Percentiles rank a stretch among this genome's conserved stretches.
Conservation (phyloP, 2,797 vertebrate species). For the Spheniscus humboldti region DNA sequence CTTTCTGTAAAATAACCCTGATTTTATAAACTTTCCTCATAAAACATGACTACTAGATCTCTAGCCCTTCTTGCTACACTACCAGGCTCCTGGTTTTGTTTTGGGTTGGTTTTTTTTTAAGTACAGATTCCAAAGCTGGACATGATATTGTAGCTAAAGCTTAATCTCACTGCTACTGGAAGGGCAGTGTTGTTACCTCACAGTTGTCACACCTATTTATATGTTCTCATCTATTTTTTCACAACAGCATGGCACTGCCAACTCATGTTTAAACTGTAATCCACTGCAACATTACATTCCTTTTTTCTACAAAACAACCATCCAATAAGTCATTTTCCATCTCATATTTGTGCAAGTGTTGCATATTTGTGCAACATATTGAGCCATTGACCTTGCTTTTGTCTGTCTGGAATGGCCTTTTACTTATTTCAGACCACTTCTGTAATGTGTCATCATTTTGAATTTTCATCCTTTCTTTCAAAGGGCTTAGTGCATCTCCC, state of each 20-base stretch:
- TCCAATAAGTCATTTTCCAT: neutral
- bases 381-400: neutral
- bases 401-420: neutral
- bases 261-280: neutral
- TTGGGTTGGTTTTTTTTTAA: neutral
- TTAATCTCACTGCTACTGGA: neutral
- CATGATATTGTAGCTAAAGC: neutral
- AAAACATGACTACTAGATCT: neutral
- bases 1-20: neutral
- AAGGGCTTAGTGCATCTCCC: neutral
- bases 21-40: neutral
- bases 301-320: neutral
- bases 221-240: neutral
- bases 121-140: neutral
- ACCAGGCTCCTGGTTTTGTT: neutral
- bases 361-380: neutral
- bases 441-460: neutral
- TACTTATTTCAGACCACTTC: neutral
- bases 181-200: neutral
- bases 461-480: neutral
- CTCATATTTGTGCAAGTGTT: neutral
- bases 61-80: neutral
- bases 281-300: neutral
- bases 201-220: neutral
- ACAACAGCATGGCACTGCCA: neutral